Evolutionary conservation across 2,888 invertebrate genomes (phyloP).

Genomic region (Leptogaster cylindrica): DNA sequence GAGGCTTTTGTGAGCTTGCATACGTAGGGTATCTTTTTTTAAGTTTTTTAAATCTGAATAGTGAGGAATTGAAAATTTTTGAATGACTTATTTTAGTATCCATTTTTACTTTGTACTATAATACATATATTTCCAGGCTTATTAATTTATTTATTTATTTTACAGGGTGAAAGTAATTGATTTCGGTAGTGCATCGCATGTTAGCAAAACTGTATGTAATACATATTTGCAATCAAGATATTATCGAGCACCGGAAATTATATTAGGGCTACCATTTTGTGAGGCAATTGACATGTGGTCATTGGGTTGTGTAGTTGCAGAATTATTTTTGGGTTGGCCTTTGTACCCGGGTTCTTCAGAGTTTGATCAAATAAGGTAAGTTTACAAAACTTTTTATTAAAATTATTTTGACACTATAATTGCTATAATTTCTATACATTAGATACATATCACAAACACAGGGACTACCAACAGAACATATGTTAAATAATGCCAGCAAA

Average conservation of each 20-base stretch:
- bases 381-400: background rate
- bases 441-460: conserved; percentile 94
- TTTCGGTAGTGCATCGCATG: conserved; percentile 99
- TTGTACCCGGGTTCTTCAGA: conserved; percentile 98
- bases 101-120: too few relatives aligned
- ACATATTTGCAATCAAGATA: conserved; percentile 99
- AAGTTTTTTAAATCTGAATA: too few relatives aligned
- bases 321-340: conserved; percentile 99
- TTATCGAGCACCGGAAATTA: conserved; percentile 97
- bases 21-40: too few relatives aligned
- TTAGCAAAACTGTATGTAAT: conserved; percentile 99
- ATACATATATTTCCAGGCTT: too few relatives aligned
- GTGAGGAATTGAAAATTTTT: too few relatives aligned
- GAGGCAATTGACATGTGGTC: conserved; percentile 99
- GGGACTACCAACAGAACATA: conserved; percentile 96
- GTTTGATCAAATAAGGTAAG: conserved; percentile 92
- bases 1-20: too few relatives aligned
- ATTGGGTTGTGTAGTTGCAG: conserved; percentile 98
- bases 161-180: conserved; percentile 97
- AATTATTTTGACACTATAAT: background rate
- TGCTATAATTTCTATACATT: background rate
- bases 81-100: too few relatives aligned
- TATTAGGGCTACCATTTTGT: conserved; percentile 96
- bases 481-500: conserved; percentile 97
- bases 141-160: conserved; percentile 24